Percentiles rank a stretch among this genome's conserved stretches.
phyloP scores from a whole-genome alignment of 2,888 invertebrate species.

The Lysandra coridon region DNA sequence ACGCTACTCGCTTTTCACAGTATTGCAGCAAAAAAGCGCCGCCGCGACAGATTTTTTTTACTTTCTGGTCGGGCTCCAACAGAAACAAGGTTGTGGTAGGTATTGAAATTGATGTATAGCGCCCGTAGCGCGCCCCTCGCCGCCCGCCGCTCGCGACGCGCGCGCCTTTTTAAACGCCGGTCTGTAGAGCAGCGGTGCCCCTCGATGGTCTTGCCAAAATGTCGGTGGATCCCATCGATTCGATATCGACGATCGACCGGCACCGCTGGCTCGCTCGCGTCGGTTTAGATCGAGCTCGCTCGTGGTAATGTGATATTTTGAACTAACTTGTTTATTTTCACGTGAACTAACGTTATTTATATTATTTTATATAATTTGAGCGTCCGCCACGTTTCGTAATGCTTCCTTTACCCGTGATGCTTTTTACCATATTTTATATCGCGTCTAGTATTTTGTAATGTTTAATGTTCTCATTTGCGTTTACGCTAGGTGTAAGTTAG shows the following conservation, averaged over 20 bases:
- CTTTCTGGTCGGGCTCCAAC: conserved; percentile 40
- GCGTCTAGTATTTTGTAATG: conserved; percentile 53
- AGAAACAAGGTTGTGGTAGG: conserved; percentile 78
- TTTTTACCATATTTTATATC: conserved; percentile 69
- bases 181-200: neutral
- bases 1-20: neutral
- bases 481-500: conserved; percentile 69
- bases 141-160: neutral
- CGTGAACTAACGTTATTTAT: conserved; percentile 63
- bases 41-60: neutral
- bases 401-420: conserved; percentile 73
- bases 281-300: conserved; percentile 79
- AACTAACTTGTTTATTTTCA: conserved; percentile 70
- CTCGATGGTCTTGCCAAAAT: neutral
- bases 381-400: conserved; percentile 57
- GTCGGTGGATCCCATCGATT: conserved; percentile 46
- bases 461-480: conserved; percentile 66
- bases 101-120: conserved; percentile 72
- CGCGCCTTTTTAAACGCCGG: neutral
- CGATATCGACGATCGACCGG: neutral
- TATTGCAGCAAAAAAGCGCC: neutral
- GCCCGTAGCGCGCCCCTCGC: conserved; percentile 57
- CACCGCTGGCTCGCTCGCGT: neutral
- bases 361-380: conserved; percentile 57
- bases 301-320: conserved; percentile 80